phyloP scores from a whole-genome alignment of 2,888 invertebrate genomes.

The Phortica magna region DNA sequence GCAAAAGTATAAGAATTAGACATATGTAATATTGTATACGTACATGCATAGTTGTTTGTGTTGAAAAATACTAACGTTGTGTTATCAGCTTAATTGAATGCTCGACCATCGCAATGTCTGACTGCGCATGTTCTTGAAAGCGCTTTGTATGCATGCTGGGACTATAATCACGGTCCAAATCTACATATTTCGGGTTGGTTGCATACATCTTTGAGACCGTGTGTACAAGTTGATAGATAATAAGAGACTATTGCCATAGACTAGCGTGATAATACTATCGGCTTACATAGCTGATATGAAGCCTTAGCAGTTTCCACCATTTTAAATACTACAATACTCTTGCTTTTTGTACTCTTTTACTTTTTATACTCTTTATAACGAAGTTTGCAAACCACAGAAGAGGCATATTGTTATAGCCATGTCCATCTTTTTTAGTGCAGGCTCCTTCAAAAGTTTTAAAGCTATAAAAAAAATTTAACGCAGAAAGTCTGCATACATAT shows the following conservation, averaged over 20 bases:
- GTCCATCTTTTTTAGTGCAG: no score
- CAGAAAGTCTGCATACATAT: no score
- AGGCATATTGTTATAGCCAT: no score
- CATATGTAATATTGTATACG: neutral
- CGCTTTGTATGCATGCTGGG: constrained; percentile 66
- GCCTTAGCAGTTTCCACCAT: no score
- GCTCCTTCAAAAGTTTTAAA: no score
- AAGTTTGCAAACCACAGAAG: no score
- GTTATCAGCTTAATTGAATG: constrained; percentile 59
- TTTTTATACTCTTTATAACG: no score
- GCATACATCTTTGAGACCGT: neutral
- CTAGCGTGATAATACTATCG: no score
- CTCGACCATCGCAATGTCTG: constrained; percentile 57
- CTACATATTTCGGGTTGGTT: neutral
- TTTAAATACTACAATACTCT: no score
- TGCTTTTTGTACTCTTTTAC: no score
- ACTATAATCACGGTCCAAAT: constrained; percentile 59
- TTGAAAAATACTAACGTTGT: constrained; percentile 57
- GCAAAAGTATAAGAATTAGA: neutral
- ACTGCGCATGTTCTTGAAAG: constrained; percentile 58
- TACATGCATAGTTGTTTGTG: neutral
- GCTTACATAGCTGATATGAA: no score
- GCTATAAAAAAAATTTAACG: no score
- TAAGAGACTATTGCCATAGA: neutral
- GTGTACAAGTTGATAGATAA: neutral